Percentiles rank a stretch among this genome's conserved stretches.
Conservation (phyloP, 2,113 vertebrate genomes). For the Vanacampus margaritifer region DNA sequence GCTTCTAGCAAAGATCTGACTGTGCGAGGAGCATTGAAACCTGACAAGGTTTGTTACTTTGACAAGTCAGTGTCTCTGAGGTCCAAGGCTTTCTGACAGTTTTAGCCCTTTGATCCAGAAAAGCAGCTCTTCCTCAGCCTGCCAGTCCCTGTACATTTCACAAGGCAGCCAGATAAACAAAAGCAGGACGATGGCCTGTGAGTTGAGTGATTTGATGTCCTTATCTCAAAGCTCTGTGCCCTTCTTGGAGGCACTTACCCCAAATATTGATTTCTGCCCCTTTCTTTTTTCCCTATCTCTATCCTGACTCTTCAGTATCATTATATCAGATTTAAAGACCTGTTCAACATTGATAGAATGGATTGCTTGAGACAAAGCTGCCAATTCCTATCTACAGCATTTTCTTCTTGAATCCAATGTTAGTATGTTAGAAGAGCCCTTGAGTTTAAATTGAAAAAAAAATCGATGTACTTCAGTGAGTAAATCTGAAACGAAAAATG, state of each 20-base stretch:
- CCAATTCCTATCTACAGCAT: conserved; percentile 44
- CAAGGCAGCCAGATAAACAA: conserved; percentile 10
- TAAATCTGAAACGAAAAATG: conserved; percentile 33
- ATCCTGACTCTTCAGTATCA: conserved; percentile 50
- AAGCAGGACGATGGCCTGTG: background rate
- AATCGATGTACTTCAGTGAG: conserved; percentile 48
- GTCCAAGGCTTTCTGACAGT: conserved; percentile 36
- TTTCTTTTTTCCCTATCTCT: background rate
- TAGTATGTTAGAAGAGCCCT: conserved; percentile 24
- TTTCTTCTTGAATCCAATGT: conserved; percentile 38
- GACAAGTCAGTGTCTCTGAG: conserved; percentile 46
- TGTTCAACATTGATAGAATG: conserved; percentile 57
- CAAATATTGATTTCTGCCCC: conserved; percentile 46
- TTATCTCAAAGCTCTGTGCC: conserved; percentile 39
- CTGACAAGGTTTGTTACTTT: conserved; percentile 48
- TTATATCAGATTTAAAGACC: conserved; percentile 59
- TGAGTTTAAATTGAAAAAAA: conserved; percentile 51
- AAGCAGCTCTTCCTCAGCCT: conserved; percentile 27
- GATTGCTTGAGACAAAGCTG: conserved; percentile 56
- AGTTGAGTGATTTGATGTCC: conserved; percentile 32
- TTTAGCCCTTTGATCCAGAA: conserved; percentile 48
- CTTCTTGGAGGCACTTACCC: conserved; percentile 46
- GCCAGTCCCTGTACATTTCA: conserved; percentile 18
- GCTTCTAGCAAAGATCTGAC: background rate
- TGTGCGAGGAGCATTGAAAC: conserved; percentile 25